Conservation (phyloP, 2,888 invertebrate genomes). For the Desoria tigrina region DNA sequence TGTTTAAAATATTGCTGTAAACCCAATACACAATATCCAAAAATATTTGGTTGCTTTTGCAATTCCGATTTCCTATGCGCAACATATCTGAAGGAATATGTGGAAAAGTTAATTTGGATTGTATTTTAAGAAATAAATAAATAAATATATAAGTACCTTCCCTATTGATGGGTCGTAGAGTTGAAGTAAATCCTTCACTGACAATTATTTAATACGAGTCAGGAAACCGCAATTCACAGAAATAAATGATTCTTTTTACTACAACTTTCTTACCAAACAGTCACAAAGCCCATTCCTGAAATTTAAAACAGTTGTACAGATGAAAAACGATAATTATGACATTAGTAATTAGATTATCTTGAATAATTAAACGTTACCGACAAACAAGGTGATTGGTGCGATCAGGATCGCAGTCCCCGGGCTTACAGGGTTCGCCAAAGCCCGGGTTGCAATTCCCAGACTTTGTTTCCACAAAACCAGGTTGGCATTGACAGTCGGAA, state of each 20-base stretch:
- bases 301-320: constrained; percentile 38
- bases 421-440: constrained; percentile 25
- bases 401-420: constrained; percentile 33
- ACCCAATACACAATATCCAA: too few species aligned
- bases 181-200: constrained; percentile 39
- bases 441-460: constrained; percentile 35
- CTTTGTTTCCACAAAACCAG: constrained; percentile 34
- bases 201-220: too few species aligned
- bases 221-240: too few species aligned
- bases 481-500: constrained; percentile 41
- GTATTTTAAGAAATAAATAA: too few species aligned
- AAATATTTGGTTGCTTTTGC: too few species aligned
- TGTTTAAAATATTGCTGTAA: too few species aligned
- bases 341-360: too few species aligned
- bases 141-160: background rate
- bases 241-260: background rate
- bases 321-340: constrained; percentile 7
- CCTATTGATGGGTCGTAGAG: constrained; percentile 24
- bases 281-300: constrained; percentile 45
- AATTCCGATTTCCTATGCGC: too few species aligned
- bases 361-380: constrained; percentile 4
- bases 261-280: constrained; percentile 28
- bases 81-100: too few species aligned
- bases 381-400: background rate
- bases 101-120: too few species aligned